A percentile compares a stretch with the other conserved stretches of the same genome.
phyloP scores from a whole-genome alignment of 2,113 vertebrate species.

The Coptodon bakossiorum region DNA sequence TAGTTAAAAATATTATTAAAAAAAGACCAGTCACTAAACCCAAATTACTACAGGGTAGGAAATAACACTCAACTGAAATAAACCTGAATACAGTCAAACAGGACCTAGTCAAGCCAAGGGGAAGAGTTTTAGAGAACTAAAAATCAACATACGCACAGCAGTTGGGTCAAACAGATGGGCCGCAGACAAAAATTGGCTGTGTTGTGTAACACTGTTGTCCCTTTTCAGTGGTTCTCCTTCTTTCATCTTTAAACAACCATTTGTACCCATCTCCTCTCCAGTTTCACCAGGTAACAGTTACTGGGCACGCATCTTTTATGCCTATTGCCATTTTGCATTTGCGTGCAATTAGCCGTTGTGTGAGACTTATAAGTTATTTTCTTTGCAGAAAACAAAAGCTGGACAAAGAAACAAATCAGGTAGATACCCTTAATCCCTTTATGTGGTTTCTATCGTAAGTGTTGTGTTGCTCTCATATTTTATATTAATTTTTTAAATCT shows the following conservation, averaged over 20 bases:
- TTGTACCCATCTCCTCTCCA: conserved; percentile 72
- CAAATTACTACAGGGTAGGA: neutral
- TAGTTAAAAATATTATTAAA: neutral
- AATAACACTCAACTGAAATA: neutral
- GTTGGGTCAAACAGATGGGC: neutral
- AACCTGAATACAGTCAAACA: neutral
- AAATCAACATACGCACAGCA: accelerated
- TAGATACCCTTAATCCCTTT: conserved; percentile 30
- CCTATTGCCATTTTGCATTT: neutral
- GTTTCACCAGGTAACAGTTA: conserved; percentile 71
- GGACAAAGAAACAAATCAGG: conserved; percentile 85
- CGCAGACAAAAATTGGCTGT: neutral
- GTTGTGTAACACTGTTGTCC: neutral
- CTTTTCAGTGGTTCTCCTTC: conserved; percentile 74
- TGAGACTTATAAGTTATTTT: neutral
- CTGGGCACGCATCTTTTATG: neutral
- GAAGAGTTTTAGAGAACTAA: neutral
- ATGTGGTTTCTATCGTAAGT: neutral
- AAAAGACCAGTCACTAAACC: neutral
- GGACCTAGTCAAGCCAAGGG: neutral
- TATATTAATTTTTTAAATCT: conserved; percentile 27
- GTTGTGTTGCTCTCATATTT: conserved; percentile 34
- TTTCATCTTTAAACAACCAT: conserved; percentile 82
- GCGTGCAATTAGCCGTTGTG: neutral
- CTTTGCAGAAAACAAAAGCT: conserved; percentile 73